Evolutionary conservation across 2,888 invertebrate species (phyloP).

Genomic region (Eurois occulta): DNA sequence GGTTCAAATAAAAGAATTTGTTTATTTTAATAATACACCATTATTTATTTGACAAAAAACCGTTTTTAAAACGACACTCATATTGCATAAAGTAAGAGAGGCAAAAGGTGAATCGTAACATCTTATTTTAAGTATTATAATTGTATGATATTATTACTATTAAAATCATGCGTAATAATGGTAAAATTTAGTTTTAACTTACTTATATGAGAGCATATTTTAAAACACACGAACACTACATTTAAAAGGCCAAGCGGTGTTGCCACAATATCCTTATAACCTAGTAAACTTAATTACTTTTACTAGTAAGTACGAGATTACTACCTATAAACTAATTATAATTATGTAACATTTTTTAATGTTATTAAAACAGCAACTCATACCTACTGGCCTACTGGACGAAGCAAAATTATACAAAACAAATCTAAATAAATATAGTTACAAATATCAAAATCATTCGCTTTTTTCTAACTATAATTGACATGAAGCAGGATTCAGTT

Average conservation of each 20-base stretch:
- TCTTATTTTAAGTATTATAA: slow-evolving; percentile 73
- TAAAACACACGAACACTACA: slow-evolving; percentile 86
- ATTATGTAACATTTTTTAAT: slow-evolving; percentile 70
- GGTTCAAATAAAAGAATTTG: slow-evolving; percentile 68
- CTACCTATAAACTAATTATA: slow-evolving; percentile 72
- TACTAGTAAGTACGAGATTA: slow-evolving; percentile 80
- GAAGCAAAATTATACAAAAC: slow-evolving; percentile 70
- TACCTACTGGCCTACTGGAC: slow-evolving; percentile 70
- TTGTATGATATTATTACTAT: slow-evolving; percentile 72
- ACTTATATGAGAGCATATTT: slow-evolving; percentile 74
- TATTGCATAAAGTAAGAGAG: slow-evolving; percentile 88
- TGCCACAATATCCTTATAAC: slow-evolving; percentile 83
- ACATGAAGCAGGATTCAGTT: slow-evolving; percentile 86
- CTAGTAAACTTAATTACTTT: slow-evolving; percentile 66
- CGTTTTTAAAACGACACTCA: slow-evolving; percentile 90
- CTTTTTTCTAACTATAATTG: slow-evolving; percentile 87
- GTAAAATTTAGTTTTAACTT: slow-evolving; percentile 71
- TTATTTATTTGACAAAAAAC: slow-evolving; percentile 88
- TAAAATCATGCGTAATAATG: slow-evolving; percentile 79
- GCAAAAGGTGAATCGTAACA: slow-evolving; percentile 86
- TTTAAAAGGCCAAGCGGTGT: slow-evolving; percentile 90
- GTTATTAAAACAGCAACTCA: slow-evolving; percentile 68
- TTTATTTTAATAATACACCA: slow-evolving; percentile 83
- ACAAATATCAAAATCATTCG: slow-evolving; percentile 78
- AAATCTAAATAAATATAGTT: slow-evolving; percentile 75